Evolutionary conservation across 2,113 vertebrate species (phyloP), one percentile per base, ranked within the genome.

Genomic region (Actenoides hombroni): DNA sequence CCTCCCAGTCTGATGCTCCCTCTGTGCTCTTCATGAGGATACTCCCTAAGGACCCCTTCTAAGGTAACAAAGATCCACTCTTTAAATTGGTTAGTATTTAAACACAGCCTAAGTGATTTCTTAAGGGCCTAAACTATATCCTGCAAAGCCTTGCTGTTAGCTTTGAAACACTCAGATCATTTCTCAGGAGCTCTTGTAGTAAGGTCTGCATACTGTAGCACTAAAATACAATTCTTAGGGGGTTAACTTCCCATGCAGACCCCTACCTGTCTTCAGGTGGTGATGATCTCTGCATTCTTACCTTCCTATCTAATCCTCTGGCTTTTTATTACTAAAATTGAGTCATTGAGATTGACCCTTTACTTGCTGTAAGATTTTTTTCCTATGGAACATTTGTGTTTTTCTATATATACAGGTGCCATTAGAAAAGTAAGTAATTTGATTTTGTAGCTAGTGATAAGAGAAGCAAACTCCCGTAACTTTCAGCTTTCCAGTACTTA

Each of bases 41-140:
- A 17, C 8, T 73, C 39, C 33, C 6, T 29, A 44, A 73, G 39
- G 25, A 56, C 3, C 4, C 5, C n/a, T 13, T 56, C 4, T 24
- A 39, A 15, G 18, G 67, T 56, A 79, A 28, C 8, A 65, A 28
- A 78, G 24, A 54, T 44, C 19, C 13, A 35, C 23, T 88, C 21
- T 53, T 92, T n/a, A 54, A 71, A 67, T 11, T 39, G 16, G 10
- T 68, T 86, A 88, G 90, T 69, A 88, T 86, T 90, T 90, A 80
- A 94, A 56, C 17, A 73, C 12, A 77, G 20, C 5, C 64, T 28
- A 88, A 4, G 0, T n/a, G 31, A 67, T 83, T 90, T 93, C 44
- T 80, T n/a, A 28, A 42, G 29, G 37, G 16, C 24, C 35, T 31
- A 70, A 69, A 48, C 13, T 61, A 21, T 56, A 42, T 69, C 79